Percentiles rank a stretch among this genome's conserved stretches.
These are phyloP conservation scores for Chaetoderma sp. DNA, from an alignment of 2,888 invertebrate species.

Conservation along the genomic window DNA sequence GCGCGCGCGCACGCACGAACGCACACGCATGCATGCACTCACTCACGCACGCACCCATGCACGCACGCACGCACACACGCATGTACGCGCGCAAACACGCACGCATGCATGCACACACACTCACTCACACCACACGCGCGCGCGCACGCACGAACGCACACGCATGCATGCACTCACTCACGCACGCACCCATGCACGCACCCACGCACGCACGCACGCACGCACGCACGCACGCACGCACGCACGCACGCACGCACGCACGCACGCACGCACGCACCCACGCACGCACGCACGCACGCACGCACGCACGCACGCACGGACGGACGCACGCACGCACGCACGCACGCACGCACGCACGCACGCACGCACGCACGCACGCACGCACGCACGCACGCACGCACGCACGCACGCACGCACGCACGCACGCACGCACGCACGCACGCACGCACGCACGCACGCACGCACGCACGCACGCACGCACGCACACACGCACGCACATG, in stretches of 20 bases:
- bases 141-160: no score
- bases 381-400: slow-evolving; percentile 10
- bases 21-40: no score
- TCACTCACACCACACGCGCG: no score
- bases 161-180: no score
- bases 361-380: slow-evolving; percentile 19
- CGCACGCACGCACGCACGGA: slow-evolving; percentile 25
- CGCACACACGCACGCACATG: background rate
- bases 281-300: slow-evolving; percentile 24
- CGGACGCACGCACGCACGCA: slow-evolving; percentile 23
- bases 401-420: slow-evolving; percentile 10
- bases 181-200: no score
- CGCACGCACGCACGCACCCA: slow-evolving; percentile 27
- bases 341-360: slow-evolving; percentile 27
- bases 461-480: slow-evolving; percentile 11
- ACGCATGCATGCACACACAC: no score
- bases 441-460: slow-evolving; percentile 13
- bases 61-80: no score
- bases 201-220: no score
- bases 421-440: slow-evolving; percentile 12
- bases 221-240: slow-evolving; percentile 26
- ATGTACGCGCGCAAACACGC: no score
- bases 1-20: no score
- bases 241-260: slow-evolving; percentile 26
- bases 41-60: no score